Conservation (phyloP, 2,888 invertebrate species). For the Cybosia mesomella region DNA sequence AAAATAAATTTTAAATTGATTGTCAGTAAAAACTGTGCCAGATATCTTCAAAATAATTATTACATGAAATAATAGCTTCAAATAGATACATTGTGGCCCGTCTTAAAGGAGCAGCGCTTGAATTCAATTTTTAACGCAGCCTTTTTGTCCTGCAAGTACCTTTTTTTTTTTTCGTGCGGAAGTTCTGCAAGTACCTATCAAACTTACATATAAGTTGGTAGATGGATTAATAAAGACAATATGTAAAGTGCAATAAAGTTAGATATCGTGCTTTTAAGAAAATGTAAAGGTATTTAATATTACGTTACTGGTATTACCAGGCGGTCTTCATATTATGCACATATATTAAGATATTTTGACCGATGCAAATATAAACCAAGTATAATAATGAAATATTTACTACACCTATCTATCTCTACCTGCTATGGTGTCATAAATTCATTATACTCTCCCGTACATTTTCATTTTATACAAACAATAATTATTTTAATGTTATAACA, state of each 20-base stretch:
- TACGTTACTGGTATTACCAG: constrained; percentile 1
- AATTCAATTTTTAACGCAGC: not conserved
- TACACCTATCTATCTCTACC: not conserved
- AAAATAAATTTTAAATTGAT: not conserved
- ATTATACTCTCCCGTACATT: not conserved
- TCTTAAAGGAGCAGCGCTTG: not conserved
- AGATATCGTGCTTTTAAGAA: not conserved
- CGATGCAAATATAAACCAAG: not conserved
- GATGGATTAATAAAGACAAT: not conserved
- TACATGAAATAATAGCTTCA: no score
- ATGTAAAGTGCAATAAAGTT: constrained; percentile 1
- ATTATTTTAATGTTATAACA: not conserved
- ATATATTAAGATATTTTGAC: not conserved
- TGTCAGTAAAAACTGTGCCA: no score
- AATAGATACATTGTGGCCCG: not conserved
- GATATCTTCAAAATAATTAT: no score
- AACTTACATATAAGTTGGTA: not conserved
- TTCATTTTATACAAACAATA: not conserved
- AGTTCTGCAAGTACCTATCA: no score
- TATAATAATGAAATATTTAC: not conserved
- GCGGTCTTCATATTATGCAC: not conserved
- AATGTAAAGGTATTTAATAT: constrained; percentile 1
- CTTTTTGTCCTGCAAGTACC: not conserved
- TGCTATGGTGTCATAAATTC: not conserved
- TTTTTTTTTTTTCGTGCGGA: no score